A percentile compares a stretch with the other conserved stretches of the same genome.
Evolutionary conservation across 2,888 invertebrate genomes (phyloP).

Genomic region (Agrypnus murinus): DNA sequence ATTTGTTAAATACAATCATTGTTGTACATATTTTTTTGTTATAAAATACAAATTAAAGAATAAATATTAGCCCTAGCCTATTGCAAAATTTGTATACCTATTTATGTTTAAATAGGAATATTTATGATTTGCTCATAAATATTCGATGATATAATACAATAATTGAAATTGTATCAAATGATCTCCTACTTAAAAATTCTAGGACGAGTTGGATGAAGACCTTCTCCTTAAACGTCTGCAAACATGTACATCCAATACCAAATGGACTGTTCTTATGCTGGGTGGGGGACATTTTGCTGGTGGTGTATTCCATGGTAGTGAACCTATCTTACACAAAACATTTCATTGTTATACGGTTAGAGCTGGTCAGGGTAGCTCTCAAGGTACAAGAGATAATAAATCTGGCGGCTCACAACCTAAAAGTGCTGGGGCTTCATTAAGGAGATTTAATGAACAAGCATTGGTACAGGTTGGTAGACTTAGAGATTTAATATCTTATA

Average conservation of each 20-base stretch:
- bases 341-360: constrained; percentile 90
- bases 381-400: constrained; percentile 79
- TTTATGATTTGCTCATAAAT: not conserved
- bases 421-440: constrained; percentile 86
- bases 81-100: no score
- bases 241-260: constrained; percentile 46
- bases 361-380: constrained; percentile 88
- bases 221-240: constrained; percentile 38
- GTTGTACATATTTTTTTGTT: no score
- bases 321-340: constrained; percentile 82
- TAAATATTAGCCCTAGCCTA: no score
- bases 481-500: no score
- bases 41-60: no score
- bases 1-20: no score
- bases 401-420: constrained; percentile 78
- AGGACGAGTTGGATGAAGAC: constrained; percentile 44
- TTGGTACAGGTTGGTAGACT: constrained; percentile 77
- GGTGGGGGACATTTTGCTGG: constrained; percentile 91
- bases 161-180: no score
- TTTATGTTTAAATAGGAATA: constrained; percentile 2
- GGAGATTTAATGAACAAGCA: constrained; percentile 86
- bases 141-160: not conserved
- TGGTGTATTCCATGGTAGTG: constrained; percentile 77
- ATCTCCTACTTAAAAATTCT: not conserved
- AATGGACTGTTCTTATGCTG: constrained; percentile 86